These are phyloP conservation scores for Phyllotis vaccarum DNA, from an alignment of 2,797 vertebrate genomes.

Conservation along the genomic window DNA sequence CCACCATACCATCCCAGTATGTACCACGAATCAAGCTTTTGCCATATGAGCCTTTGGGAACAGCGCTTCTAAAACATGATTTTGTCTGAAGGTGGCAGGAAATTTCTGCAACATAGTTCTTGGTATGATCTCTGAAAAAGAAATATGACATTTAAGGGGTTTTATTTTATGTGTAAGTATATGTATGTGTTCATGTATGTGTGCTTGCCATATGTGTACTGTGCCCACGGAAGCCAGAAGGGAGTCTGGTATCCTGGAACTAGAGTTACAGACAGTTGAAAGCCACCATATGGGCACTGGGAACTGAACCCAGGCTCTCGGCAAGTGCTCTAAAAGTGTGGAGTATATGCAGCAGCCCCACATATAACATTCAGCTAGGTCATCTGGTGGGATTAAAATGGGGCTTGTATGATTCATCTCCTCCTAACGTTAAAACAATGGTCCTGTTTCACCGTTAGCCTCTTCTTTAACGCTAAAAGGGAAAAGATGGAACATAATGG, in stretches of 20 bases:
- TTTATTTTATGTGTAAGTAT: not conserved
- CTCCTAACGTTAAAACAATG: conserved; percentile 2
- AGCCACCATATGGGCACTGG: not conserved
- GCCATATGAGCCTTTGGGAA: not conserved
- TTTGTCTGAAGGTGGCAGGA: not conserved
- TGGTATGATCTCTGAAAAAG: not conserved
- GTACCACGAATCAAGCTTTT: not conserved
- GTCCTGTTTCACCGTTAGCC: not conserved
- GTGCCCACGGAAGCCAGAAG: not conserved
- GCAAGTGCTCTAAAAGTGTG: not conserved
- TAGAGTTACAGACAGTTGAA: not conserved
- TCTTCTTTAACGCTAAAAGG: not conserved
- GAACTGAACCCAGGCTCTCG: not conserved
- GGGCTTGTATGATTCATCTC: not conserved
- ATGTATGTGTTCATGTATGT: not conserved
- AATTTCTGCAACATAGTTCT: not conserved
- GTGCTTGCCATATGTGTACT: not conserved
- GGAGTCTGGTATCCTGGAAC: not conserved
- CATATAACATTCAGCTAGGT: not conserved
- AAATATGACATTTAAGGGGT: not conserved
- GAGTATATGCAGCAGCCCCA: not conserved
- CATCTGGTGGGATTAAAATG: not conserved
- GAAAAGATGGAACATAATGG: not conserved
- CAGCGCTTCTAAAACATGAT: not conserved
- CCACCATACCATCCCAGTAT: not conserved